A percentile compares a stretch with the other conserved stretches of the same genome.
Evolutionary conservation across 1,140 invertebrate species (phyloP).

Genomic region (Megalonaias nervosa): DNA sequence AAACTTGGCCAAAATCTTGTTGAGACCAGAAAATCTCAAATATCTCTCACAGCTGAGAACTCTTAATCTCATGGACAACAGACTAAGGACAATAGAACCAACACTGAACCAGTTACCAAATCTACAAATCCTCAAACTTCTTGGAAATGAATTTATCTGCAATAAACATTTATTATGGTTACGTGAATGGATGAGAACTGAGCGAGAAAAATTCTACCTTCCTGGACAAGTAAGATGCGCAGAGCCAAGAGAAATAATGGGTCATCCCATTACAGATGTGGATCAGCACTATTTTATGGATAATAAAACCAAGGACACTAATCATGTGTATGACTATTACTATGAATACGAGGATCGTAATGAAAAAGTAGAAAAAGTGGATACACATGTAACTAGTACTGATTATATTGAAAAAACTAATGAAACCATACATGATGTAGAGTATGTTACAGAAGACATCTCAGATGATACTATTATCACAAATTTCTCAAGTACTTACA

Average conservation of each 20-base stretch:
- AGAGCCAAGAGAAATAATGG: slow-evolving; percentile 51
- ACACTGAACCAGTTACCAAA: slow-evolving; percentile 79
- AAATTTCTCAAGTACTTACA: too few relatives aligned
- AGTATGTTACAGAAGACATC: too few relatives aligned
- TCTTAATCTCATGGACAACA: slow-evolving; percentile 76
- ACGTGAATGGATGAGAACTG: slow-evolving; percentile 60
- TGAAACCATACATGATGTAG: too few relatives aligned
- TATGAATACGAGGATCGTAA: too few relatives aligned
- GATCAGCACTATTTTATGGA: background rate
- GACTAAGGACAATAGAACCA: slow-evolving; percentile 76
- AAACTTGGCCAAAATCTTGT: slow-evolving; percentile 78
- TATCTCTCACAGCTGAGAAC: slow-evolving; percentile 40
- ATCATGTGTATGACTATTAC: too few relatives aligned
- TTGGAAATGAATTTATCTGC: slow-evolving; percentile 71
- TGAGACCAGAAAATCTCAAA: slow-evolving; percentile 77
- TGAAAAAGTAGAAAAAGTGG: too few relatives aligned
- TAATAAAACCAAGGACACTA: too few relatives aligned
- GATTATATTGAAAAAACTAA: too few relatives aligned
- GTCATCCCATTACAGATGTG: slow-evolving; percentile 50
- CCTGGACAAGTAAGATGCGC: slow-evolving; percentile 57
- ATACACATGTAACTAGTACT: too few relatives aligned
- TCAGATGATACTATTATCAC: too few relatives aligned
- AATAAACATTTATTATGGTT: slow-evolving; percentile 60
- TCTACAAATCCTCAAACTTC: slow-evolving; percentile 70
- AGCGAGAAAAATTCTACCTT: slow-evolving; percentile 53